Percentiles rank a stretch among this genome's conserved stretches.
Conservation (phyloP, 2,797 vertebrate genomes). For the Pyrocephalus nanus region DNA sequence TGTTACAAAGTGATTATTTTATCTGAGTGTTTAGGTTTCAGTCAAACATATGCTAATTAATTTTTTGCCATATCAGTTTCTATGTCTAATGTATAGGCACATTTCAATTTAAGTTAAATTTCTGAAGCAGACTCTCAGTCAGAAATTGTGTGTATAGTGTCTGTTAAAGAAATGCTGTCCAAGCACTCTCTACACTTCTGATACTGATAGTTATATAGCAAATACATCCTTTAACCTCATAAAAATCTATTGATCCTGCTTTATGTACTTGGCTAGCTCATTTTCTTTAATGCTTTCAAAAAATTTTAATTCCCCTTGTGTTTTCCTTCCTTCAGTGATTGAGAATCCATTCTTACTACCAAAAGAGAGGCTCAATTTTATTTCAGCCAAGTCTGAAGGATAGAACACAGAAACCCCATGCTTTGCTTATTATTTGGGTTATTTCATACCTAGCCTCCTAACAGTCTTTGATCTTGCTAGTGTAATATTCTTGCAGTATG, state of each 20-base stretch:
- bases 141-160: not conserved
- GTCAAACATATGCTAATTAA: not conserved
- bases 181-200: not conserved
- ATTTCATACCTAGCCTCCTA: not conserved
- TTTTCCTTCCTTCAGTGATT: not conserved
- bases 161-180: not conserved
- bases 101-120: not conserved
- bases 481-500: not conserved
- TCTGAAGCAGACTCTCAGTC: not conserved
- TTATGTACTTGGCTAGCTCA: not conserved
- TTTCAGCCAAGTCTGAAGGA: not conserved
- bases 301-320: not conserved
- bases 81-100: not conserved
- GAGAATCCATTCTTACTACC: not conserved
- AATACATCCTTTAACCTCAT: not conserved
- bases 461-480: slow-evolving; percentile 40
- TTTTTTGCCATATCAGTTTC: not conserved
- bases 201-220: not conserved
- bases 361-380: not conserved
- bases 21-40: not conserved
- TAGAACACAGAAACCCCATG: not conserved
- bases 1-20: not conserved
- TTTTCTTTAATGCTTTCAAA: not conserved
- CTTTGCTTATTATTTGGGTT: slow-evolving; percentile 15
- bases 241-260: not conserved